Evolutionary conservation across 2,797 vertebrate species (phyloP).

Genomic region (Morus bassanus): DNA sequence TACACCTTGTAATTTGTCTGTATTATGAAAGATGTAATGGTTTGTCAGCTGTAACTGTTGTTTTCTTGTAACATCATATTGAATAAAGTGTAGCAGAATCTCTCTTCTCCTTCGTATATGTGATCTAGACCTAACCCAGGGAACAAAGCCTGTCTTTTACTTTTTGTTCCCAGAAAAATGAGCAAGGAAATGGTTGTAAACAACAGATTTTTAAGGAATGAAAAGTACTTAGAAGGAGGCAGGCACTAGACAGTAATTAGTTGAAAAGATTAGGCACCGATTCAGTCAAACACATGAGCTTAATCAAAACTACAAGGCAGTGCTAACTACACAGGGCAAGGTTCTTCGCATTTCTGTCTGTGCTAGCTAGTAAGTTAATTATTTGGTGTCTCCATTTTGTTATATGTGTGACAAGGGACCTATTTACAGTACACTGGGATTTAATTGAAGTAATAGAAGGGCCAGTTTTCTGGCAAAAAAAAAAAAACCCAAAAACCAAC

Average conservation of each 20-base stretch:
- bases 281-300: constrained; percentile 1
- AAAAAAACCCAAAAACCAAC: too few relatives aligned
- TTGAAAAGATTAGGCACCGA: neutral
- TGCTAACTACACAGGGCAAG: neutral
- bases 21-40: constrained; percentile 94
- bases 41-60: constrained; percentile 92
- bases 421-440: neutral
- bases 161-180: neutral
- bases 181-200: neutral
- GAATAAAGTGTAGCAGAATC: constrained; percentile 87
- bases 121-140: neutral
- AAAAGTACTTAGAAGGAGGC: neutral
- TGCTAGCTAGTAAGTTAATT: neutral
- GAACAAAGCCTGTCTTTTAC: constrained; percentile 2
- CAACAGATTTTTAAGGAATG: constrained; percentile 12
- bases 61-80: constrained; percentile 91
- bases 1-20: constrained; percentile 92
- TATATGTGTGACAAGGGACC: neutral
- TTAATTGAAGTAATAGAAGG: neutral
- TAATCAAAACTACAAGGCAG: constrained; percentile 1
- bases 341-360: neutral
- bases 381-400: neutral
- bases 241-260: neutral
- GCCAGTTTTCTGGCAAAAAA: neutral
- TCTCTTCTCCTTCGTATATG: constrained; percentile 39